phyloP scores from a whole-genome alignment of 2,797 vertebrate genomes.

The Pipistrellus nathusii region DNA sequence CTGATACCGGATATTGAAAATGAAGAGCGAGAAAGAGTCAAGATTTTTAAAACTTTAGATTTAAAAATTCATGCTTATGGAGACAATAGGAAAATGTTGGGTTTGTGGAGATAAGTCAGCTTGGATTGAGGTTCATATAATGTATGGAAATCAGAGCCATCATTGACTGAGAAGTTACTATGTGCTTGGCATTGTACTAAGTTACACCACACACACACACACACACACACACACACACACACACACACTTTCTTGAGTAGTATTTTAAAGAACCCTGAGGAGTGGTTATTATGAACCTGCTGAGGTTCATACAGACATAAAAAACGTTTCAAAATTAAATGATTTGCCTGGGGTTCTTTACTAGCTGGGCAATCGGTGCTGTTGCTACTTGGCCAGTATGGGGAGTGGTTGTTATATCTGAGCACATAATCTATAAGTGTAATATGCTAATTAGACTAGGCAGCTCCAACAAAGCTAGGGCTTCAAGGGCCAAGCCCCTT shows the following conservation, averaged over 20 bases:
- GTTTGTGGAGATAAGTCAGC: neutral
- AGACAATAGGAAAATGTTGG: neutral
- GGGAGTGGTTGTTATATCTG: neutral
- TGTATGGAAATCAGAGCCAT: neutral
- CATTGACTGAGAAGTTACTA: neutral
- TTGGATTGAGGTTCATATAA: conserved; percentile 39
- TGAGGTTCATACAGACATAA: neutral
- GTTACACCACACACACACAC: neutral
- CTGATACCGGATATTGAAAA: neutral
- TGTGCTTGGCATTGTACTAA: neutral
- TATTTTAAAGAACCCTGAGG: neutral
- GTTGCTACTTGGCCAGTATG: neutral
- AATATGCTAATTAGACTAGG: too few relatives aligned
- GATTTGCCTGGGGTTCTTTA: neutral
- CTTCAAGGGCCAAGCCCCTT: too few relatives aligned
- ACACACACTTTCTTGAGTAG: neutral
- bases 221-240: neutral
- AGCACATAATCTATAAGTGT: neutral
- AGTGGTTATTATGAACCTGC: neutral
- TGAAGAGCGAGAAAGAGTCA: neutral
- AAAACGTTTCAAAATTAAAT: neutral
- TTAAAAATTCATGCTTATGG: neutral
- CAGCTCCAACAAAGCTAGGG: too few relatives aligned
- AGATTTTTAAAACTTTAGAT: neutral
- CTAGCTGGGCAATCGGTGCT: neutral